Conservation (phyloP, 2,888 invertebrate genomes). For the Megamerina dolium region DNA sequence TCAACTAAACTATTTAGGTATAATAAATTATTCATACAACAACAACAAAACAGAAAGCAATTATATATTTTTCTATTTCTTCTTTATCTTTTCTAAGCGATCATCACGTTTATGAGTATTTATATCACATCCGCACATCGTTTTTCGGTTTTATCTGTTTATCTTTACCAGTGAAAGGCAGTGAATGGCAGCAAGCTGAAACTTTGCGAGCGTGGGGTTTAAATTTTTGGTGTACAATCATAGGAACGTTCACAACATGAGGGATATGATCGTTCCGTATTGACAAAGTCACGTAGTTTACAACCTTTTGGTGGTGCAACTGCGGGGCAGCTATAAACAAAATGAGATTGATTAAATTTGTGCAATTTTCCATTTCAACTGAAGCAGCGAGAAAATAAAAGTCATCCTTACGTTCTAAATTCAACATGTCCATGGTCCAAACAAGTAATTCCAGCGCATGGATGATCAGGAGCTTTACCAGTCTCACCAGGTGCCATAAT, state of each 20-base stretch:
- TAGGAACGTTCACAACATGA: constrained; percentile 37
- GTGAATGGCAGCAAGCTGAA: too few relatives aligned
- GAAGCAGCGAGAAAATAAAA: too few relatives aligned
- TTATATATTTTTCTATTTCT: too few relatives aligned
- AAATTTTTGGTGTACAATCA: constrained; percentile 33
- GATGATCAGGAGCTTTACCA: constrained; percentile 37
- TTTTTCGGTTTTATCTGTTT: too few relatives aligned
- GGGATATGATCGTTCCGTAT: constrained; percentile 34
- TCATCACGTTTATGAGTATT: too few relatives aligned
- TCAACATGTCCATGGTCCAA: constrained; percentile 27
- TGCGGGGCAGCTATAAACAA: constrained; percentile 25
- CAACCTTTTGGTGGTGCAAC: constrained; percentile 39
- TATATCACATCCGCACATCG: too few relatives aligned
- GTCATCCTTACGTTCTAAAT: constrained; percentile 28
- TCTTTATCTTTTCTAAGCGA: too few relatives aligned
- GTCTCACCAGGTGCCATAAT: constrained; percentile 36
- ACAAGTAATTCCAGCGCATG: constrained; percentile 34
- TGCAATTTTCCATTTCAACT: not conserved
- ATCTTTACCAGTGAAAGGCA: too few relatives aligned
- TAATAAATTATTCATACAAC: too few relatives aligned
- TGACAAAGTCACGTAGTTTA: constrained; percentile 37
- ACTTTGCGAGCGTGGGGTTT: too few relatives aligned
- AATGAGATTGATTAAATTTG: not conserved
- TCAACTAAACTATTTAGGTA: too few relatives aligned
- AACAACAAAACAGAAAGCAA: too few relatives aligned